Conservation (phyloP, 2,113 vertebrate species). For the Suricata suricatta region DNA sequence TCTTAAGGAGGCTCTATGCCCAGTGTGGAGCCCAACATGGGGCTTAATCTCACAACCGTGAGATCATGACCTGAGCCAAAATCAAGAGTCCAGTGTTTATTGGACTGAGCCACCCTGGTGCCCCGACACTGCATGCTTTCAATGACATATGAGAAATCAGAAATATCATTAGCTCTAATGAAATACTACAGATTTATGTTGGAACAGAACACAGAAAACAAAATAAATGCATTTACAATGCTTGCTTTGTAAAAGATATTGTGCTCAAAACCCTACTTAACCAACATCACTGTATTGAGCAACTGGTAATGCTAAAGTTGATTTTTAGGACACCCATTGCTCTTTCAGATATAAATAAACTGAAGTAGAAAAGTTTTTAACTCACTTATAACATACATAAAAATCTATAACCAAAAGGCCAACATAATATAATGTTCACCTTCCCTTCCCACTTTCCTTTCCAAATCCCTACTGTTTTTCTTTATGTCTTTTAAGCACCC, state of each 20-base stretch:
- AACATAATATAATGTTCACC: background rate
- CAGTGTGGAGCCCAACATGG: too few relatives aligned
- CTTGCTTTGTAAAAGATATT: background rate
- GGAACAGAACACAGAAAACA: background rate
- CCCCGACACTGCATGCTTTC: background rate
- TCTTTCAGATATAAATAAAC: constrained; percentile 41
- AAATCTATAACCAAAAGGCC: background rate
- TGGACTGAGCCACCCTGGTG: too few relatives aligned
- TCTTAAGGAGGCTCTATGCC: too few relatives aligned
- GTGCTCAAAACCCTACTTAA: background rate
- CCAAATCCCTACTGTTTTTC: background rate
- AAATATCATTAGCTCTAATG: constrained; percentile 6
- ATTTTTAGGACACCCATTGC: background rate
- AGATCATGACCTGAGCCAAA: too few relatives aligned
- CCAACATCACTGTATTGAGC: background rate
- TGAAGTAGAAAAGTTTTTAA: background rate
- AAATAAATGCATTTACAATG: background rate
- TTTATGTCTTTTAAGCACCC: background rate
- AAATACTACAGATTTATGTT: background rate
- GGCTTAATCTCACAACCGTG: too few relatives aligned
- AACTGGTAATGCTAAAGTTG: constrained; percentile 11
- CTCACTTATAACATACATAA: background rate
- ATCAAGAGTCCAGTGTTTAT: too few relatives aligned
- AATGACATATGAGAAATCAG: background rate
- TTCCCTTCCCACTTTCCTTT: background rate